These are phyloP conservation scores for Pardalotus punctatus DNA, from an alignment of 2,113 vertebrate species.

Conservation along the genomic window DNA sequence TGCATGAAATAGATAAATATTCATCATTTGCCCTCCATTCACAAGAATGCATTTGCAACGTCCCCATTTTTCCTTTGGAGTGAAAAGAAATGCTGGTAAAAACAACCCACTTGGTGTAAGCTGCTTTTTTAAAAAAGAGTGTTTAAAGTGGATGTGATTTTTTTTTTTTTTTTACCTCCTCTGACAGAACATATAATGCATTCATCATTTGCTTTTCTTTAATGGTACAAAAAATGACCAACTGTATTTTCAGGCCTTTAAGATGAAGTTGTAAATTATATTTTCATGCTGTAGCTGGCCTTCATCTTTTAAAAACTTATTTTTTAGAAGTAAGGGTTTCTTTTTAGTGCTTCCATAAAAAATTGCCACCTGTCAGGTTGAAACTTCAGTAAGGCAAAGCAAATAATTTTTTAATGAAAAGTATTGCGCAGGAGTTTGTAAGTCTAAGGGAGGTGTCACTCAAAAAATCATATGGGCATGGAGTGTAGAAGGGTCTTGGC, in stretches of 20 bases:
- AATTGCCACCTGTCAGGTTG: conserved; percentile 57
- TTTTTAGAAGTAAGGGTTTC: conserved; percentile 51
- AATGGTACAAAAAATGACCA: conserved; percentile 48
- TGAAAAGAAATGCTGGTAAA: conserved; percentile 50
- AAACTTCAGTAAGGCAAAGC: conserved; percentile 63
- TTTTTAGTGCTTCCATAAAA: conserved; percentile 62
- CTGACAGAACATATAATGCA: conserved; percentile 42
- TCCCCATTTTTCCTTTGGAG: conserved; percentile 17
- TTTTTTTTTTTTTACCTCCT: background rate
- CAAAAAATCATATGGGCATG: conserved; percentile 21
- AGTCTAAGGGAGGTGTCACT: conserved; percentile 59
- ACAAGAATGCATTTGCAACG: conserved; percentile 25
- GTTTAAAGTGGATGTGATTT: conserved; percentile 42
- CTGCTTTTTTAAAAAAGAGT: background rate
- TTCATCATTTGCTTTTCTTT: conserved; percentile 61
- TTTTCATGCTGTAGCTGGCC: conserved; percentile 49
- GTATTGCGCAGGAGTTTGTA: conserved; percentile 21
- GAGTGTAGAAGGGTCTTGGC: conserved; percentile 23
- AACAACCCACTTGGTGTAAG: conserved; percentile 20
- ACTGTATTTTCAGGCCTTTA: conserved; percentile 53
- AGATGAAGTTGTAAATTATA: conserved; percentile 66
- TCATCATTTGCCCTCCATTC: conserved; percentile 48
- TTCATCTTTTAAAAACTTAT: conserved; percentile 64
- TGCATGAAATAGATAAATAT: conserved; percentile 50
- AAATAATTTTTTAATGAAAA: conserved; percentile 66